A percentile compares a stretch with the other conserved stretches of the same genome.
These are phyloP conservation scores for Knipowitschia caucasica DNA, from an alignment of 2,797 vertebrate species.

Conservation along the genomic window DNA sequence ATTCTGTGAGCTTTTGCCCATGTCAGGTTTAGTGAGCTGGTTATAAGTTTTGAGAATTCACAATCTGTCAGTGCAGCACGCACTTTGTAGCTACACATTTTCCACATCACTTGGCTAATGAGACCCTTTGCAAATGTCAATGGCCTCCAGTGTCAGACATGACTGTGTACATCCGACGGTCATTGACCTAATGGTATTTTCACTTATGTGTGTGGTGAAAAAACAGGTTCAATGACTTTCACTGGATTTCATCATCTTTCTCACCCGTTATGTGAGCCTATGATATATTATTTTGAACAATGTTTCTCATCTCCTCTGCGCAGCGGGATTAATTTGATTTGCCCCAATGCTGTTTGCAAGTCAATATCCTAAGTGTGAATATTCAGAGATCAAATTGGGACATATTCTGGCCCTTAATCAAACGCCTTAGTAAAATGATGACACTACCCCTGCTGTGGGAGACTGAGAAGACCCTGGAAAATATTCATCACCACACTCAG, in stretches of 20 bases:
- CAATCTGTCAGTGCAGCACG: constrained; percentile 2
- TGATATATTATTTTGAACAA: constrained; percentile 33
- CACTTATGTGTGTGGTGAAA: constrained; percentile 10
- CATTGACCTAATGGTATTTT: constrained; percentile 27
- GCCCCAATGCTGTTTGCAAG: constrained; percentile 25
- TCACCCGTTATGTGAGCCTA: constrained; percentile 28
- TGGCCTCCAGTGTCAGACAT: constrained; percentile 18
- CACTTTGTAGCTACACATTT: constrained; percentile 12
- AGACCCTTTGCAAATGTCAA: constrained; percentile 32
- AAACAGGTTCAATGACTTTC: constrained; percentile 37
- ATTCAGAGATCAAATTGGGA: constrained; percentile 38
- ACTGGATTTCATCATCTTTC: constrained; percentile 45
- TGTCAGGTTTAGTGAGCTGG: constrained; percentile 21
- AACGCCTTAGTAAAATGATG: constrained; percentile 33
- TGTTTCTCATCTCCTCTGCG: constrained; percentile 29
- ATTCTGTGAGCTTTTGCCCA: constrained; percentile 39
- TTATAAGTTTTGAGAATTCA: constrained; percentile 14
- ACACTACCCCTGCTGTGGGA: constrained; percentile 25
- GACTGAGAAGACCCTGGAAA: constrained; percentile 20
- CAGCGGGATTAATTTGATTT: constrained; percentile 22
- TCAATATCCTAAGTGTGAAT: constrained; percentile 36
- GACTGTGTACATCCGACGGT: constrained; percentile 15
- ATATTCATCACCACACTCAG: constrained; percentile 49
- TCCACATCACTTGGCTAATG: constrained; percentile 17
- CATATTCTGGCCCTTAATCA: constrained; percentile 39